Evolutionary conservation across 2,888 invertebrate species (phyloP), one percentile per base, ranked within the genome.

Genomic region (Pterobdella sp.): DNA sequence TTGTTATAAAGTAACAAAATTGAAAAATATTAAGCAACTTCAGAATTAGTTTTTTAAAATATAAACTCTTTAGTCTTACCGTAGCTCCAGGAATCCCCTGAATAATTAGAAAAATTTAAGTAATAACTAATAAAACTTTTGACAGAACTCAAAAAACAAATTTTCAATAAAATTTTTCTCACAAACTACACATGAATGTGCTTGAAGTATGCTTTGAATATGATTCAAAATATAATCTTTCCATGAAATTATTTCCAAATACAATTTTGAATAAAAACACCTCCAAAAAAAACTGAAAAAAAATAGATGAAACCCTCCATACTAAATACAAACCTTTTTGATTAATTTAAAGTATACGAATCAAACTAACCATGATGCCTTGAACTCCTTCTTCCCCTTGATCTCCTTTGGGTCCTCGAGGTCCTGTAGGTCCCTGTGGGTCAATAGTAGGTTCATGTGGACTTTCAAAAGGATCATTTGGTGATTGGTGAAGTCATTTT

Each of bases 391-490:
- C 10, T 31, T 72, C 67, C 29, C 76, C 77, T 63, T 76, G 71
- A 37, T 75, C 74, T 76, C 82, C 82, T 73, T 77, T 78, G 7
- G 79, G 79, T 64, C 82, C 82, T 56, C 75, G 75, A n/a, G 80
- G 78, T 37, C 81, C 82, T 29, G 74, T 75, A 34, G 76, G 75
- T 26, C 76, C 76, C 76, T 76, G 63, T 2, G 69, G 56, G 3
- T 37, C 29, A 60, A 42, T 42, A 18, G 42, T 42, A 14, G 42
- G 7, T 7, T 42, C 42, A 14, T 42, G n/a, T n/a, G n/a, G n/a
- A n/a, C n/a, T n/a, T n/a, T n/a, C n/a, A n/a, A n/a, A n/a, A n/a
- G n/a, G n/a, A n/a, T n/a, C n/a, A n/a, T n/a, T n/a, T n/a, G n/a
- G n/a, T n/a, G n/a, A 42, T 14, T 42, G 7, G 22, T 42, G 49